These are phyloP conservation scores for Scomber colias DNA, from an alignment of 2,113 vertebrate genomes.

Conservation along the genomic window DNA sequence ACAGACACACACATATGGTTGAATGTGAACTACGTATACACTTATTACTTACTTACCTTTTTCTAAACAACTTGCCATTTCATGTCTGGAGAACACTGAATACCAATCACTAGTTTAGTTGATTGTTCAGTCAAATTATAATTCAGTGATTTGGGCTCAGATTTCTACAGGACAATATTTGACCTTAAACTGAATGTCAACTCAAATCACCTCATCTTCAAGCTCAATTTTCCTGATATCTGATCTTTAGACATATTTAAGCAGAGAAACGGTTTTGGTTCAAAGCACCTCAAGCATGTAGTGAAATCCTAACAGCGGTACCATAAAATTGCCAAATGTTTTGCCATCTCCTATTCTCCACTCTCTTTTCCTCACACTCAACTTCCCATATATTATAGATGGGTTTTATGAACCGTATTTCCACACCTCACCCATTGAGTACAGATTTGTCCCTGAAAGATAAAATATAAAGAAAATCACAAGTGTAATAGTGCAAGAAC, in stretches of 20 bases:
- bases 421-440: neutral
- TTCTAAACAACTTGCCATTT: neutral
- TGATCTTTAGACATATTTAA: neutral
- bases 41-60: neutral
- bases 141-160: too few species aligned
- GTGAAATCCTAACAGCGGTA: neutral
- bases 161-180: neutral
- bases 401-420: slow-evolving; percentile 3
- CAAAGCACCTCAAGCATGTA: neutral
- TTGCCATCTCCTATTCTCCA: neutral
- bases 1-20: neutral
- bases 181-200: neutral
- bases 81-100: too few species aligned
- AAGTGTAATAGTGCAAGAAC: neutral
- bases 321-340: neutral
- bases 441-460: slow-evolving; percentile 13
- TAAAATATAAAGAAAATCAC: neutral
- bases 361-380: neutral
- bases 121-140: too few species aligned
- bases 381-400: neutral
- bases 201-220: neutral
- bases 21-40: neutral
- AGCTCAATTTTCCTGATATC: neutral
- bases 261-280: neutral
- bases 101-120: too few species aligned